phyloP scores from a whole-genome alignment of 2,888 invertebrate species.

The Branchellion lobata region DNA sequence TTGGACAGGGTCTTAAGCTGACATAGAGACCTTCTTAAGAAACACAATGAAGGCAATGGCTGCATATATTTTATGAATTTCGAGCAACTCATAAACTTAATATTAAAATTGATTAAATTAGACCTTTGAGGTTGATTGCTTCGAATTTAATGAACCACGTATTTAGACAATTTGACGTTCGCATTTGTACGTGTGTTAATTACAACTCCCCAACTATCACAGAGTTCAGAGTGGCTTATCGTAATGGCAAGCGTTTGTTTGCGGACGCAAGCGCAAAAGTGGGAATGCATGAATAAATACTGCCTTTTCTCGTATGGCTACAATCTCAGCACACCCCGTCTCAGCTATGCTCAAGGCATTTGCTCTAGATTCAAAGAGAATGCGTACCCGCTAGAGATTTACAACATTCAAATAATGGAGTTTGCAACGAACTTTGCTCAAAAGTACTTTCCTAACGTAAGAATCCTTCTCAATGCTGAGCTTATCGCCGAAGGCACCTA shows the following conservation, averaged over 20 bases:
- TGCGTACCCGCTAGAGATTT: neutral
- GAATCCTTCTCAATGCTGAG: neutral
- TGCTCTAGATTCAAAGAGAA: neutral
- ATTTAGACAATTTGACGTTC: too few relatives aligned
- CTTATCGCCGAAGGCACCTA: slow-evolving; percentile 4
- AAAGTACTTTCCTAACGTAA: neutral
- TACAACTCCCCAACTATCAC: too few relatives aligned
- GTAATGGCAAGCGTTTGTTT: neutral
- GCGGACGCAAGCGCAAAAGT: neutral
- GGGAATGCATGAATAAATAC: neutral
- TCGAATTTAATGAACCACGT: too few relatives aligned
- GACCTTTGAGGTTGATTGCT: too few relatives aligned
- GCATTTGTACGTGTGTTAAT: too few relatives aligned
- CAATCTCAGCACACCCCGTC: neutral
- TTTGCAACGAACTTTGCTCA: neutral
- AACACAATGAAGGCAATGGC: too few relatives aligned
- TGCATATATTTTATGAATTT: too few relatives aligned
- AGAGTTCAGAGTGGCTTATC: too few relatives aligned
- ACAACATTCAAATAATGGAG: neutral
- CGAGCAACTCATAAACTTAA: too few relatives aligned
- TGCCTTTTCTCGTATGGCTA: neutral
- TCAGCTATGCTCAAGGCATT: neutral
- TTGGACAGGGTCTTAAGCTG: too few relatives aligned
- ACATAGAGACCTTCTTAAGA: too few relatives aligned
- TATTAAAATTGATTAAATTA: too few relatives aligned